Conservation (phyloP, 2,888 invertebrate genomes). For the Hanleya hanleyi region DNA sequence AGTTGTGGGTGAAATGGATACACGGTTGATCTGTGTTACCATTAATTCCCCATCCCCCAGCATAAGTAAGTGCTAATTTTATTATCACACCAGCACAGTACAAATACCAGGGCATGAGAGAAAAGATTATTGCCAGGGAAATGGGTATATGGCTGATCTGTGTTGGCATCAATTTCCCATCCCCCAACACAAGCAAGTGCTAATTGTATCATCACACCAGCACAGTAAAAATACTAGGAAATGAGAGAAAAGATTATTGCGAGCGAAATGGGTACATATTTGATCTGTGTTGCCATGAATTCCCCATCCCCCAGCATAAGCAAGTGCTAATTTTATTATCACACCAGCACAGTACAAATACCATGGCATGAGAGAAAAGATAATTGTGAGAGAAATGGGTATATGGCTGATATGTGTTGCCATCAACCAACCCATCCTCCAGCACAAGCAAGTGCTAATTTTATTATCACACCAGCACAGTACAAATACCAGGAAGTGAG, state of each 20-base stretch:
- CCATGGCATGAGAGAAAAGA: no score
- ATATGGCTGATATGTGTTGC: not conserved
- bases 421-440: not conserved
- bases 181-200: not conserved
- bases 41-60: not conserved
- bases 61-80: not conserved
- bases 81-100: not conserved
- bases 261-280: not conserved
- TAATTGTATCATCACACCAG: not conserved
- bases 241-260: no score
- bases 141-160: no score
- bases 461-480: not conserved
- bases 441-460: not conserved
- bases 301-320: constrained; percentile 46
- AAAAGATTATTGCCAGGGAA: not conserved
- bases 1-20: no score
- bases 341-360: constrained; percentile 35
- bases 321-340: constrained; percentile 42
- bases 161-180: not conserved
- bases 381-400: not conserved
- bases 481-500: not conserved
- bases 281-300: not conserved
- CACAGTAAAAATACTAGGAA: constrained; percentile 23
- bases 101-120: not conserved
- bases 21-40: not conserved